These are phyloP conservation scores for Holothuria glaberrima DNA, from an alignment of 35 echinoderm and acorn worm genomes.

Conservation along the genomic window DNA sequence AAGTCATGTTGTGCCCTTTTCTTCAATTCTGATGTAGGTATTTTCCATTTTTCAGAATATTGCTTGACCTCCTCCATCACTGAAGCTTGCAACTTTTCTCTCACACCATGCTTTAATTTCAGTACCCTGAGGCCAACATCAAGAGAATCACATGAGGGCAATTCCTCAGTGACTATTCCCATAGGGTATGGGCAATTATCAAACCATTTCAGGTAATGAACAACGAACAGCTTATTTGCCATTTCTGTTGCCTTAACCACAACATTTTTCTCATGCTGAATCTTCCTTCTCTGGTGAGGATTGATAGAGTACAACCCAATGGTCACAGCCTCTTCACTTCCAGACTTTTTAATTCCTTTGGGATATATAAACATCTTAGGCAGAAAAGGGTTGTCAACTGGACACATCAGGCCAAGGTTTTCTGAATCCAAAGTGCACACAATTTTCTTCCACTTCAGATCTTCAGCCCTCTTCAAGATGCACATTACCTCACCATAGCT, in stretches of 20 bases:
- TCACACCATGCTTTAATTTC: constrained; percentile 71
- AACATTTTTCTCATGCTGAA: background rate
- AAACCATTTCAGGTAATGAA: constrained; percentile 1
- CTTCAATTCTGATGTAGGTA: constrained; percentile 62
- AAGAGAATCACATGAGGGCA: constrained; percentile 29
- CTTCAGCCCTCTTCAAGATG: background rate
- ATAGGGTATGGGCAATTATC: constrained; percentile 49
- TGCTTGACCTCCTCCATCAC: background rate
- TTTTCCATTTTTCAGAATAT: constrained; percentile 45
- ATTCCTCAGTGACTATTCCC: constrained; percentile 74
- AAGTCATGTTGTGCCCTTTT: constrained; percentile 45
- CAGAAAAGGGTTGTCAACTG: background rate
- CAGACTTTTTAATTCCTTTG: background rate
- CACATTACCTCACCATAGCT: constrained; percentile 19
- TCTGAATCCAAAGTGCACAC: constrained; percentile 35
- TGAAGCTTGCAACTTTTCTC: constrained; percentile 41
- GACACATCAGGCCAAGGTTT: constrained; percentile 35
- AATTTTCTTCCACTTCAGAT: constrained; percentile 23
- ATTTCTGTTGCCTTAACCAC: background rate
- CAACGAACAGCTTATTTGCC: background rate
- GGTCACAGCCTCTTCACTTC: background rate
- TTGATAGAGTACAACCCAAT: background rate
- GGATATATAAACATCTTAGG: constrained; percentile 29
- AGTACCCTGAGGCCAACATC: constrained; percentile 70
- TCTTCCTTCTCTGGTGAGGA: background rate